These are phyloP conservation scores for Anhinga anhinga DNA, from an alignment of 2,113 vertebrate species.

Conservation along the genomic window DNA sequence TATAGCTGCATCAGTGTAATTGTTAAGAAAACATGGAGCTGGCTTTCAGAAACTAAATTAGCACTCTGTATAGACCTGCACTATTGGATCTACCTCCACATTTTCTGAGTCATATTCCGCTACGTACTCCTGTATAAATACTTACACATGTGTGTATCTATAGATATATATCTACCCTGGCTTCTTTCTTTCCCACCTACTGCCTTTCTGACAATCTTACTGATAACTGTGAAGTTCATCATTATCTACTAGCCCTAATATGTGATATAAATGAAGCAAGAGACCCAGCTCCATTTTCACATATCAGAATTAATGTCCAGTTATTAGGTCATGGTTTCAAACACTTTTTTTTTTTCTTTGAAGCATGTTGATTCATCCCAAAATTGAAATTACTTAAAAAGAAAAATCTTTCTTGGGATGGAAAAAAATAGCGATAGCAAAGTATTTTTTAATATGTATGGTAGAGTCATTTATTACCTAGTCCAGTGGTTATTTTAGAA, in stretches of 20 bases:
- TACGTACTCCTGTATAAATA: neutral
- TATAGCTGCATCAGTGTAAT: neutral
- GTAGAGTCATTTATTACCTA: neutral
- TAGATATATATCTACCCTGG: rapidly evolving
- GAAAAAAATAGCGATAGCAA: neutral
- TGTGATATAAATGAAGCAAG: neutral
- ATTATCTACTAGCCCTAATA: neutral
- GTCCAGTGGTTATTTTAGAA: neutral
- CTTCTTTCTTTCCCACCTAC: neutral
- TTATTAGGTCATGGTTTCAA: neutral
- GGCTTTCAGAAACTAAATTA: neutral
- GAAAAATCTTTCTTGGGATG: neutral
- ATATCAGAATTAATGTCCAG: neutral
- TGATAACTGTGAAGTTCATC: neutral
- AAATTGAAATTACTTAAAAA: neutral
- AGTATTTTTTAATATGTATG: neutral
- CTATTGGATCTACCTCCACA: neutral
- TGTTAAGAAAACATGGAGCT: neutral
- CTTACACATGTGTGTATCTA: neutral
- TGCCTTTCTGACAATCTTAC: neutral
- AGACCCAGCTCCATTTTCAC: neutral
- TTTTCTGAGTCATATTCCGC: neutral
- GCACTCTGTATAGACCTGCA: neutral
- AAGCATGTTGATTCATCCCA: neutral
- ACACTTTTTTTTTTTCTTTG: neutral